Percentiles rank a stretch among this genome's conserved stretches.
phyloP scores from a whole-genome alignment of 2,888 invertebrate genomes.

The Lypha dubia region DNA sequence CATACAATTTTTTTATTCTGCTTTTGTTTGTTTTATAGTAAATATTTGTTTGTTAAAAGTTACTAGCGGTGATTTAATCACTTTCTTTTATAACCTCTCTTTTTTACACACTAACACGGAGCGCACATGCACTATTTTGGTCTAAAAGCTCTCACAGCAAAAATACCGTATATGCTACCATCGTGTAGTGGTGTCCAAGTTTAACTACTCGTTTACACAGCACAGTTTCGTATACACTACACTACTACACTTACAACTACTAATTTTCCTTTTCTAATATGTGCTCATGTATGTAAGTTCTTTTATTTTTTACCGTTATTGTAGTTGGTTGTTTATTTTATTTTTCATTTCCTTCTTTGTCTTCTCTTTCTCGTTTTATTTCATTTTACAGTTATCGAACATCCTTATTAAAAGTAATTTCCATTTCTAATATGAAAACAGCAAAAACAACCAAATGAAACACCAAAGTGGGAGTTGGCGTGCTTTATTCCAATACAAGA shows the following conservation, averaged over 20 bases:
- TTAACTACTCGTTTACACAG: conserved; percentile 60
- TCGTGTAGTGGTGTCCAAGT: conserved; percentile 52
- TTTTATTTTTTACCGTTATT: conserved; percentile 48
- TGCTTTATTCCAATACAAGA: conserved; percentile 46
- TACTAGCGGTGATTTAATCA: conserved; percentile 75
- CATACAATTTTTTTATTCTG: conserved; percentile 7
- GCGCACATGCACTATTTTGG: background rate
- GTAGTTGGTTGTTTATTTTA: conserved; percentile 16
- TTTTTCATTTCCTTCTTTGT: conserved; percentile 48
- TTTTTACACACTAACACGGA: conserved; percentile 9
- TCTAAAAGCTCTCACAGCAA: conserved; percentile 9
- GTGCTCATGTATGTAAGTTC: background rate
- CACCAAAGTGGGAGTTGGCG: conserved; percentile 60
- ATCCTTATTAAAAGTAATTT: conserved; percentile 56
- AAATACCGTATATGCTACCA: conserved; percentile 41
- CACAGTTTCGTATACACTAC: conserved; percentile 44
- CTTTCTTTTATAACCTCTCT: conserved; percentile 59
- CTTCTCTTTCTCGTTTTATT: conserved; percentile 39
- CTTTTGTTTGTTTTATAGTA: conserved; percentile 38
- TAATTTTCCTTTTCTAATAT: conserved; percentile 18
- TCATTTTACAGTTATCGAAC: conserved; percentile 49
- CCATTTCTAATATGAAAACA: conserved; percentile 45
- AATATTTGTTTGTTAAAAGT: conserved; percentile 47
- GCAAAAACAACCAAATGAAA: conserved; percentile 19
- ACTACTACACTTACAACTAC: conserved; percentile 31